Evolutionary conservation across 2,888 invertebrate species (phyloP), one percentile per base, ranked within the genome.

Genomic region (Macropis europaea): DNA sequence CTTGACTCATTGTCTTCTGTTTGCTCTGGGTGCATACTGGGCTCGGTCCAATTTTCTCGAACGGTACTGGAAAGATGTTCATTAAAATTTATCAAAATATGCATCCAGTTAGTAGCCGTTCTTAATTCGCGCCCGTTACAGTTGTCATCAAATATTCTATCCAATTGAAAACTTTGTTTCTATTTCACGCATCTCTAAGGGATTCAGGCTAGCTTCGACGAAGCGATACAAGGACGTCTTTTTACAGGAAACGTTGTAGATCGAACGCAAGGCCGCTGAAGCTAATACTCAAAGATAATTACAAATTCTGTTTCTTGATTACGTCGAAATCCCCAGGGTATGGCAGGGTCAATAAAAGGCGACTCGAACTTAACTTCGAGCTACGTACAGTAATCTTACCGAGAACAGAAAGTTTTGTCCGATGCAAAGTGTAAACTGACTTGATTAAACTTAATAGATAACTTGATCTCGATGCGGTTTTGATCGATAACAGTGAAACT

Each of bases 1-100:
- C 88, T 84, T 79, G 79, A 68, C 83, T 86, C 87, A 88, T 88
- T 88, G 87, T 89, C 88, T 87, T 85, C 81, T 86, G 86, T 88
- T 88, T 88, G 86, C 87, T 81, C 82, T 81, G 79, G 86, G 85
- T 85, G 84, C 87, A 85, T 83, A 77, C 78, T 81, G 72, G 81
- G 80, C 84, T 73, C 86, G 52, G 81, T 85, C 84, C 86, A 88
- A 87, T 88, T 87, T 81, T 80, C 76, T 82, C 77, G 77, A 77
- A 82, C 72, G 64, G 57, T 15, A 34, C 24, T 24, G 38, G 68
- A 40, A 73, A 62, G 54, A 52, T 30, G 63, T 82, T 84, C 86
- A 79, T 85, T 87, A 84, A 85, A 85, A 86, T 86, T 84, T 79
- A 86, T 84, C 81, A 83, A 80, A 84, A 82, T 68, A 76, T 71